phyloP scores from a whole-genome alignment of 2,888 invertebrate species.

The Apamea epomidion region DNA sequence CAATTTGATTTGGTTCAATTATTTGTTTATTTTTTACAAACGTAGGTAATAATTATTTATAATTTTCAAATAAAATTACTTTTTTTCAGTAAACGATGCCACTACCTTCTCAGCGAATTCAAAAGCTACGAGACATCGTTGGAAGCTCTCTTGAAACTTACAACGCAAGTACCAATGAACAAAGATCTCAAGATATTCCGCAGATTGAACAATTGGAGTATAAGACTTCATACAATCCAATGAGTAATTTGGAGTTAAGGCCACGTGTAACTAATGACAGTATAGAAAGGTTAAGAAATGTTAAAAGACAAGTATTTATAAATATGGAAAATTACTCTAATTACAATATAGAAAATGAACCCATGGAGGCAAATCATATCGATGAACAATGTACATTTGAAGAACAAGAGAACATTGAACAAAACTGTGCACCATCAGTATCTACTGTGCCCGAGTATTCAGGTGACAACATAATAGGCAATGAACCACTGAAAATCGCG shows the following conservation, averaged over 20 bases:
- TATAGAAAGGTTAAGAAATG: slow-evolving; percentile 17
- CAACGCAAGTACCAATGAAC: slow-evolving; percentile 21
- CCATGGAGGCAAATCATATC: slow-evolving; percentile 21
- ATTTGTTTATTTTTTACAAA: slow-evolving; percentile 19
- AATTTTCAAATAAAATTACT: slow-evolving; percentile 19
- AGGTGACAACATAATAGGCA: slow-evolving; percentile 25
- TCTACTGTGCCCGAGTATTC: slow-evolving; percentile 25
- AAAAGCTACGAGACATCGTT: slow-evolving; percentile 14
- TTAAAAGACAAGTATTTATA: slow-evolving; percentile 17
- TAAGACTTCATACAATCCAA: slow-evolving; percentile 25
- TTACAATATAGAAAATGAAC: slow-evolving; percentile 26
- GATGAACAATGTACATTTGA: slow-evolving; percentile 23
- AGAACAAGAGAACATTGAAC: slow-evolving; percentile 22
- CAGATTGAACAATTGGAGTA: slow-evolving; percentile 26
- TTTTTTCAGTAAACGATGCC: slow-evolving; percentile 18
- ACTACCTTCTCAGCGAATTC: slow-evolving; percentile 19
- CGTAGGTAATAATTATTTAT: slow-evolving; percentile 12
- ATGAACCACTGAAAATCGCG: slow-evolving; percentile 22
- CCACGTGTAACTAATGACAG: slow-evolving; percentile 26
- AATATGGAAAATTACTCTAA: slow-evolving; percentile 22
- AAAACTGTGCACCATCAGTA: slow-evolving; percentile 28
- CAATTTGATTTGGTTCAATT: slow-evolving; percentile 21
- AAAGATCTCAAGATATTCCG: slow-evolving; percentile 27
- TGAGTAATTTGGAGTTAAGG: slow-evolving; percentile 16
- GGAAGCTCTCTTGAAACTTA: slow-evolving; percentile 17